Percentiles rank a stretch among this genome's conserved stretches.
phyloP scores from a whole-genome alignment of 2,888 invertebrate genomes.

The Rhagonycha lutea region DNA sequence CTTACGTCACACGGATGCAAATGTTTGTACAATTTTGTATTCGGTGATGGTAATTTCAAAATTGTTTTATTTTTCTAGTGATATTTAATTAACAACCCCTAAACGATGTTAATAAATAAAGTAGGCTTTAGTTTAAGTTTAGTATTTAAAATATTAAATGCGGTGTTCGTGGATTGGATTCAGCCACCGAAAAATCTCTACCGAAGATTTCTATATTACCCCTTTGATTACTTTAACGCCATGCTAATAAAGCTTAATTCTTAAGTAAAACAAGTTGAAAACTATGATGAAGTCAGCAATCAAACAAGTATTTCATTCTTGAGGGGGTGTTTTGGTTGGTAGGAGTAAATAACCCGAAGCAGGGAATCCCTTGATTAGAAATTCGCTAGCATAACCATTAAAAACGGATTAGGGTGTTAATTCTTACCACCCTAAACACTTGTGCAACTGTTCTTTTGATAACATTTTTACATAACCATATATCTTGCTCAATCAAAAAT shows the following conservation, averaged over 20 bases:
- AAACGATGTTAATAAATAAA: neutral
- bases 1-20: conserved; percentile 6
- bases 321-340: conserved; percentile 26
- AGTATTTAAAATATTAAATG: neutral
- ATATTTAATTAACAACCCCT: neutral
- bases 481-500: neutral
- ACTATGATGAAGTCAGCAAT: conserved; percentile 19
- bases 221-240: too few relatives aligned
- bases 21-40: conserved; percentile 8
- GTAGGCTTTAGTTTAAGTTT: neutral
- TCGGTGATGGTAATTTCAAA: neutral
- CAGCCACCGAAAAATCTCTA: too few relatives aligned
- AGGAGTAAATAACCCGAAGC: conserved; percentile 25
- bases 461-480: neutral
- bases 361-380: conserved; percentile 42
- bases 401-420: conserved; percentile 44
- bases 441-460: conserved; percentile 14
- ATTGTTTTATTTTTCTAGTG: neutral
- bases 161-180: neutral
- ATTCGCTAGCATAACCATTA: conserved; percentile 42
- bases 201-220: too few relatives aligned
- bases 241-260: neutral
- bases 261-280: neutral
- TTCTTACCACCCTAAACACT: conserved; percentile 34
- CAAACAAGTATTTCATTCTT: conserved; percentile 22